Conservation (phyloP, 1,140 invertebrate species). For the Ostrea denselamellosa region DNA sequence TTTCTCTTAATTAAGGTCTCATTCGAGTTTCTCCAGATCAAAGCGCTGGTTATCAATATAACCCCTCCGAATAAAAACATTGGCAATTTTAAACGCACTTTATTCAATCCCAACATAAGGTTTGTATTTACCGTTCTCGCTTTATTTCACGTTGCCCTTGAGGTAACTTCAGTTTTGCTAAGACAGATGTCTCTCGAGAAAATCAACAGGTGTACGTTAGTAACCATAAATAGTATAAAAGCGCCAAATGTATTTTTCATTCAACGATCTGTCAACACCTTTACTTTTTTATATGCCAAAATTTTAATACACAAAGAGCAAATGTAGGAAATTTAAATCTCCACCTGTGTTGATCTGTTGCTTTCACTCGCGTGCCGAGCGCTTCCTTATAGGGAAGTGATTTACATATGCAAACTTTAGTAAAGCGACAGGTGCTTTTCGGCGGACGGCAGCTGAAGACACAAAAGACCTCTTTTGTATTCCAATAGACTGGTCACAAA, state of each 20-base stretch:
- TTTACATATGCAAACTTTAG: constrained; percentile 56
- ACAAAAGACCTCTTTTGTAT: constrained; percentile 45
- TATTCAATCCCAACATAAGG: constrained; percentile 2
- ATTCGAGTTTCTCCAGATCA: background rate
- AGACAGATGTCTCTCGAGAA: constrained; percentile 29
- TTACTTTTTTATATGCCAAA: constrained; percentile 25
- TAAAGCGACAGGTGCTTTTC: constrained; percentile 54
- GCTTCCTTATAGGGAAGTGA: constrained; percentile 56
- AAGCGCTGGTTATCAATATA: background rate
- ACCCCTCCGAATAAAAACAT: background rate
- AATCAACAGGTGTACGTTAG: constrained; percentile 36
- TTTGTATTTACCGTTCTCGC: background rate
- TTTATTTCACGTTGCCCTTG: background rate
- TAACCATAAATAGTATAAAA: background rate
- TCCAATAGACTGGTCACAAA: constrained; percentile 40
- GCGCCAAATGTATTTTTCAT: background rate
- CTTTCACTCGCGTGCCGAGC: constrained; percentile 51
- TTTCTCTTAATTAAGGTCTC: constrained; percentile 15
- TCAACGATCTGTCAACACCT: constrained; percentile 8
- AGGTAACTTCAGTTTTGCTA: background rate
- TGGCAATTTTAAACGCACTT: background rate
- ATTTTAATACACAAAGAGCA: constrained; percentile 32
- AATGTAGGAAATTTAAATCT: constrained; percentile 18
- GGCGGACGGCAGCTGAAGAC: constrained; percentile 56
- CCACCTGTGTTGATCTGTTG: constrained; percentile 48